phyloP scores from a whole-genome alignment of 2,888 invertebrate species.

The Zygogramma bicolorata region DNA sequence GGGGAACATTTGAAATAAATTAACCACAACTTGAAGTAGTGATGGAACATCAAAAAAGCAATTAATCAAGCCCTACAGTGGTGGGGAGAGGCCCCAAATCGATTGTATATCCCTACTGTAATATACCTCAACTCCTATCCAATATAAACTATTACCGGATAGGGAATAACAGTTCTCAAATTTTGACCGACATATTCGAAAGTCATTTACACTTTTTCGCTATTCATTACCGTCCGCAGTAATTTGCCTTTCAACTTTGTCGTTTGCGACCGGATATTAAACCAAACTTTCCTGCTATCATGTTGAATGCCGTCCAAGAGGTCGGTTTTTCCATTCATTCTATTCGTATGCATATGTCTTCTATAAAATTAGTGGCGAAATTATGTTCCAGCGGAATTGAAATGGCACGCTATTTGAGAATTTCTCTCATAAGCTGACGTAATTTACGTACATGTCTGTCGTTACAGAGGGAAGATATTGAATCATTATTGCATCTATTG shows the following conservation, averaged over 20 bases:
- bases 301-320: not conserved
- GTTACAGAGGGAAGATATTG: not conserved
- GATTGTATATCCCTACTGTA: no score
- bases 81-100: no score
- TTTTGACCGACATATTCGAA: no score
- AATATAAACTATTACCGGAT: no score
- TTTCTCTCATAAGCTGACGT: not conserved
- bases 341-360: not conserved
- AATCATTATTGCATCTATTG: not conserved
- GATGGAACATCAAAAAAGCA: no score
- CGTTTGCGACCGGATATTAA: not conserved
- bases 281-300: conserved; percentile 2
- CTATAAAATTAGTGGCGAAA: not conserved
- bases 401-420: not conserved
- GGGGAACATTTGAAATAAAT: no score
- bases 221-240: not conserved
- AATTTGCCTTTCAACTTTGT: not conserved
- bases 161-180: no score
- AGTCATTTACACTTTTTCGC: not conserved
- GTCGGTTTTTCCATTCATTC: not conserved
- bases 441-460: not conserved
- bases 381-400: not conserved
- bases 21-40: no score
- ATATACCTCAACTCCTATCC: no score
- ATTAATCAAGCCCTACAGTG: no score